Base-by-base conservation (phyloP, 2,113 vertebrate genomes). In the Gobius niger region DNA sequence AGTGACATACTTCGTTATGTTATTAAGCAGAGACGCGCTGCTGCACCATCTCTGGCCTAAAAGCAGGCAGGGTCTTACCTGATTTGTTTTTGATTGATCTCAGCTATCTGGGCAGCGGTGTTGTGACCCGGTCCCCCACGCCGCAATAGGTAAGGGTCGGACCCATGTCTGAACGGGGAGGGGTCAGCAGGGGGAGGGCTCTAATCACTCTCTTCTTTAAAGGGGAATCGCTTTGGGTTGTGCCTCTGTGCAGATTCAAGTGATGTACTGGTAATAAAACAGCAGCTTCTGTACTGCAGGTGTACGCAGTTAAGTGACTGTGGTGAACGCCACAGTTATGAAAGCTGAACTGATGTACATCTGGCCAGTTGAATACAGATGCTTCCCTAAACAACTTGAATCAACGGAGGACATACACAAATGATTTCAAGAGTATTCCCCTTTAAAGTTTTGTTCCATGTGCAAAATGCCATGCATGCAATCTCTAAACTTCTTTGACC, bases 31-130 rank as follows among this genome's bases (percentile, higher is more conserved):
- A 70, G 69, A 72, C 73, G 63, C 14, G 71, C 75, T 75, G 75
- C 81, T 84, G 57, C 82, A 70, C 67, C 44, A 44, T 82, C 76
- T 81, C 75, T 75, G 85, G 81, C 78, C 83, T 72, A 86, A 65
- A 83, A 87, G 79, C 84, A 89, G 85, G 88, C 84, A 83, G 90
- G 90, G 90, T 96, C 95, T 95, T 97, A 99, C 96, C 93, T 95
- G 93, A 95, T 99, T 96, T 98, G 95, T 99, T 98, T 99, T 96
- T 99, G 96, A 98, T 99, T 98, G 95, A 98, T 98, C 97, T 99
- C 96, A 99, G 97, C 97, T 99, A 98, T 98, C 97, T 98, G 96
- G 97, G 96, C 97, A 98, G 96, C 97, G 95, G 98, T 97, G 96
- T 96, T 97, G 96, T 98, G 97, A 96, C 96, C 96, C 96, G 96